phyloP scores from a whole-genome alignment of 2,888 invertebrate species.

The Heteromurus nitidus region DNA sequence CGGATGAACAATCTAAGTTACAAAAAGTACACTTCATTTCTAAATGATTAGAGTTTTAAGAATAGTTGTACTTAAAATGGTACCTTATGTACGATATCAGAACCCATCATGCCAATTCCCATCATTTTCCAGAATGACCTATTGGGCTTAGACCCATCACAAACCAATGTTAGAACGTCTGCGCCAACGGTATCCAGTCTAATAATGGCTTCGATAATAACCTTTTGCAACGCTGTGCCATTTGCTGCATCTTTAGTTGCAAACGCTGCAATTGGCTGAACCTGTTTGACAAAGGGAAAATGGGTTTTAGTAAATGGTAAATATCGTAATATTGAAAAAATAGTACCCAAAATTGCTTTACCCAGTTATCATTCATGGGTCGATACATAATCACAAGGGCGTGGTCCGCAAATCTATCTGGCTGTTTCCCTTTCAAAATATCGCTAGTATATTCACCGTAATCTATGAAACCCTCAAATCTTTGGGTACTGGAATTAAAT shows the following conservation, averaged over 20 bases:
- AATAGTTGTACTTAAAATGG: too few relatives aligned
- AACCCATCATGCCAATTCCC: conserved; percentile 4
- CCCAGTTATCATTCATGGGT: conserved; percentile 49
- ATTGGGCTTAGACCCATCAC: conserved; percentile 56
- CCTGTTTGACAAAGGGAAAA: not conserved
- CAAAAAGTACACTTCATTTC: too few relatives aligned
- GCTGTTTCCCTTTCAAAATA: not conserved
- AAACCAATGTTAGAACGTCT: conserved; percentile 36
- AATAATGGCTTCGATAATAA: conserved; percentile 41
- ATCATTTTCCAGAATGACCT: conserved; percentile 41
- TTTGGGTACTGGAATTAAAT: conserved; percentile 26
- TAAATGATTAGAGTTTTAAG: too few relatives aligned
- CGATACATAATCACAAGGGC: conserved; percentile 56
- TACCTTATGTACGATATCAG: not conserved
- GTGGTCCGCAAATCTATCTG: conserved; percentile 49
- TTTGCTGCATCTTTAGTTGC: conserved; percentile 55
- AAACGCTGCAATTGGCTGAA: conserved; percentile 63
- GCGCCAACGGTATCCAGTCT: conserved; percentile 41
- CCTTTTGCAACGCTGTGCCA: conserved; percentile 35
- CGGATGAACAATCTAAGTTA: conserved; percentile 39
- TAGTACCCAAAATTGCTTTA: conserved; percentile 6
- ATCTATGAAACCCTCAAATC: conserved; percentile 53
- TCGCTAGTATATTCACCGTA: conserved; percentile 20
- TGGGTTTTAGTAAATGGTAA: too few relatives aligned
- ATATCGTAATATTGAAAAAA: not conserved